Evolutionary conservation across 2,888 invertebrate species (phyloP).

Genomic region (Apodemia zela): DNA sequence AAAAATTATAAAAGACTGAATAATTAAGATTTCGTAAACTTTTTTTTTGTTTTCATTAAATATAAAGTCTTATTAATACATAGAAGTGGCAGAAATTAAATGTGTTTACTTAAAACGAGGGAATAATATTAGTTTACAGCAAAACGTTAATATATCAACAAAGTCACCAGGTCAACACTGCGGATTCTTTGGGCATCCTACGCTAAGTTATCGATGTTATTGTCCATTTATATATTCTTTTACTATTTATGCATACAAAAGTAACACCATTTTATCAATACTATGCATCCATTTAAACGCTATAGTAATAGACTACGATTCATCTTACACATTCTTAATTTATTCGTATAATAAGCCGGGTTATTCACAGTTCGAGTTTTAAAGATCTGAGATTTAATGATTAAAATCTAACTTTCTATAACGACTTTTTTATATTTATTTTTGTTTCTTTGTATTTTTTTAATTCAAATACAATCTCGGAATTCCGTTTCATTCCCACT

Average conservation of each 20-base stretch:
- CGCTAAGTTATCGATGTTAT: constrained; percentile 71
- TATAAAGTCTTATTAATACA: constrained; percentile 20
- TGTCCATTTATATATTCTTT: constrained; percentile 71
- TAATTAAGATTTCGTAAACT: constrained; percentile 10
- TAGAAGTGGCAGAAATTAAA: constrained; percentile 39
- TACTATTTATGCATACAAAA: constrained; percentile 74
- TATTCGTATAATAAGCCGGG: constrained; percentile 60
- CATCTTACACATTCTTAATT: constrained; percentile 59
- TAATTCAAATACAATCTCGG: constrained; percentile 38
- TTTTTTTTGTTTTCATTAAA: constrained; percentile 4
- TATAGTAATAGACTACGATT: constrained; percentile 56
- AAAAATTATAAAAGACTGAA: constrained; percentile 1
- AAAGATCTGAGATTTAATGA: constrained; percentile 47
- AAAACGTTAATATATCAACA: constrained; percentile 53
- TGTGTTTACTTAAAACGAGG: constrained; percentile 52
- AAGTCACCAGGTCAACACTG: constrained; percentile 71
- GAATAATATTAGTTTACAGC: constrained; percentile 78
- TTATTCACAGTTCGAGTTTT: constrained; percentile 43
- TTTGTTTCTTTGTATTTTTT: constrained; percentile 46
- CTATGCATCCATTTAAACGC: constrained; percentile 68
- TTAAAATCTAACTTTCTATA: constrained; percentile 35
- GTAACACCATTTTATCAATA: constrained; percentile 60
- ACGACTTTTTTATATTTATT: constrained; percentile 39
- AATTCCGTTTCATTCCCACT: constrained; percentile 47
- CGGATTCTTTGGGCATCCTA: constrained; percentile 78